phyloP scores from a whole-genome alignment of 2,113 vertebrate genomes.

The Corythornis vintsioides region DNA sequence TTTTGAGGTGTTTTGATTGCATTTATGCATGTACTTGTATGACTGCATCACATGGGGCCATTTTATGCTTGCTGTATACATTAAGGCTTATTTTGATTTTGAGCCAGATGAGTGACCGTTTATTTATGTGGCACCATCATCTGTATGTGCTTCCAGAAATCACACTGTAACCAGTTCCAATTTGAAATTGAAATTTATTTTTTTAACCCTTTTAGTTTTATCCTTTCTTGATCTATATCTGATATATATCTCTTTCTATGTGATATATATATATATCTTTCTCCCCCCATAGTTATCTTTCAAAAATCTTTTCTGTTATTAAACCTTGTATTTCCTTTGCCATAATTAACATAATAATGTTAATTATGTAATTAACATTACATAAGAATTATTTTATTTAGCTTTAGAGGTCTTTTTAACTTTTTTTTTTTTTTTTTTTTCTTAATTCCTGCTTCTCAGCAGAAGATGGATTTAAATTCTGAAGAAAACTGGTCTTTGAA shows the following conservation, averaged over 20 bases:
- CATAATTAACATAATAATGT: too few relatives aligned
- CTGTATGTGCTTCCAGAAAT: neutral
- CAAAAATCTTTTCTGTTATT: neutral
- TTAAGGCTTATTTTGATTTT: neutral
- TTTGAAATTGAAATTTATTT: slow-evolving; percentile 5
- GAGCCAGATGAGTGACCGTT: neutral
- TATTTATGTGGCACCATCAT: slow-evolving; percentile 24
- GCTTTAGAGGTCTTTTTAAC: fast-evolving
- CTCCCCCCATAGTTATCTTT: neutral
- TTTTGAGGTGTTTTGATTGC: neutral
- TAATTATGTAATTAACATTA: neutral
- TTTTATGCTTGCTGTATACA: slow-evolving; percentile 22
- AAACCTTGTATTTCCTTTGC: neutral
- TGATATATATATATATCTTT: neutral
- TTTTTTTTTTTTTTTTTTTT: neutral
- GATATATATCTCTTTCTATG: neutral
- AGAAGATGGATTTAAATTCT: neutral
- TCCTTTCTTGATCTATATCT: neutral
- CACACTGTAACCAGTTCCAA: neutral
- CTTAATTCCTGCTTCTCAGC: neutral
- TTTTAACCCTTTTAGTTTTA: neutral
- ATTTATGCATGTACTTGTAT: neutral
- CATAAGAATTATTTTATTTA: neutral
- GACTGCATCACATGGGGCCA: neutral
- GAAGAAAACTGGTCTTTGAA: neutral